These are phyloP conservation scores for Rhinoderma darwinii DNA, from an alignment of 2,113 vertebrate species.

Conservation along the genomic window DNA sequence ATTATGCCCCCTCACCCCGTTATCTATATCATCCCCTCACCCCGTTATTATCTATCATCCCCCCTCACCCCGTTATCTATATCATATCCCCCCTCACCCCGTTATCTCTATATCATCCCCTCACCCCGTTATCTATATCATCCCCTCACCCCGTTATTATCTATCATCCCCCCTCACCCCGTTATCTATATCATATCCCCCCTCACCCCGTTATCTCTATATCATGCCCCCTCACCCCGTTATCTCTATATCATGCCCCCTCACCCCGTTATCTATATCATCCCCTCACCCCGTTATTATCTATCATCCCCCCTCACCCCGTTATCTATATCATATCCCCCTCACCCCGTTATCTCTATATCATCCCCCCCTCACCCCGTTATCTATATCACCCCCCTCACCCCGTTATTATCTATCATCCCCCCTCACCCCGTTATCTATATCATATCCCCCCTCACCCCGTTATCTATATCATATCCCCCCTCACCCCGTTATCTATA, in stretches of 20 bases:
- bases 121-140: not conserved
- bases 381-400: not conserved
- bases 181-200: not conserved
- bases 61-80: not conserved
- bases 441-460: not conserved
- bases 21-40: not conserved
- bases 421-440: not conserved
- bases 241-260: not conserved
- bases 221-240: not conserved
- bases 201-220: not conserved
- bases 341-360: not conserved
- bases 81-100: not conserved
- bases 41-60: not conserved
- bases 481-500: not conserved
- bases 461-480: not conserved
- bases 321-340: too few relatives aligned
- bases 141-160: not conserved
- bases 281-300: not conserved
- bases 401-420: not conserved
- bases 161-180: not conserved
- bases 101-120: not conserved
- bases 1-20: not conserved
- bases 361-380: not conserved
- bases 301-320: not conserved
- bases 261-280: not conserved